Base-by-base conservation (phyloP, 2,797 vertebrate species). In the Sibirionetta formosa region DNA sequence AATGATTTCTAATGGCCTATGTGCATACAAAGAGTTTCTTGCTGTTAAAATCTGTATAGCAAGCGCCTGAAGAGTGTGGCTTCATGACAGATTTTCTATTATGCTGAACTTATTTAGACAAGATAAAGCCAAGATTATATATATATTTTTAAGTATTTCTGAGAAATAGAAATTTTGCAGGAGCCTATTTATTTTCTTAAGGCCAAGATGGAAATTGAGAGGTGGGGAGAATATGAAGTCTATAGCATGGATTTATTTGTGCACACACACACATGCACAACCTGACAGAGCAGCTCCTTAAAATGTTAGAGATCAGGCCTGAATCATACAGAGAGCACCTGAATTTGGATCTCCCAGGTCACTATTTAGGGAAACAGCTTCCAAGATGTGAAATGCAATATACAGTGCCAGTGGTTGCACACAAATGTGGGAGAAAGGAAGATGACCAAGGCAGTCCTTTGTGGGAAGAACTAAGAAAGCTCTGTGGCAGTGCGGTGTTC, bases 381-480 rank as follows among this genome's bases (percentile, higher is more conserved):
- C 50, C n/a, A 40, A 64, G 23, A 14, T 11, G 26, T 10, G 16
- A 42, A 84, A 13, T 1, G 0, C 18, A 70, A 15, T 1, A 3
- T 22, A 7, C 1, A 2, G n/a, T 61, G 42, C 38, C 1, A 1
- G 6, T 9, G 6, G 0, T 0, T 50, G 16, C 36, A 17, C 33
- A 15, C 17, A 9, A 53, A 42, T 26, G 8, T 48, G 40, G 11
- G 38, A 12, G 19, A 35, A 68, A 65, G 42, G 68, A 13, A 17
- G 17, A 16, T 29, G 50, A 18, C 3, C 24, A 3, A 3, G 29
- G 12, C 11, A 31, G 68, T 22, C 29, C 13, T 78, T 53, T 50
- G 22, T 24, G 5, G 14, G 14, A 27, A 29, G 40, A 36, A 15
- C 8, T 27, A 51, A 29, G 40, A 5, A 0, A 3, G 12, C 22